Percentiles rank a stretch among this genome's conserved stretches.
Evolutionary conservation across 1,140 invertebrate species (phyloP).

Genomic region (Pristionchus pacificus): DNA sequence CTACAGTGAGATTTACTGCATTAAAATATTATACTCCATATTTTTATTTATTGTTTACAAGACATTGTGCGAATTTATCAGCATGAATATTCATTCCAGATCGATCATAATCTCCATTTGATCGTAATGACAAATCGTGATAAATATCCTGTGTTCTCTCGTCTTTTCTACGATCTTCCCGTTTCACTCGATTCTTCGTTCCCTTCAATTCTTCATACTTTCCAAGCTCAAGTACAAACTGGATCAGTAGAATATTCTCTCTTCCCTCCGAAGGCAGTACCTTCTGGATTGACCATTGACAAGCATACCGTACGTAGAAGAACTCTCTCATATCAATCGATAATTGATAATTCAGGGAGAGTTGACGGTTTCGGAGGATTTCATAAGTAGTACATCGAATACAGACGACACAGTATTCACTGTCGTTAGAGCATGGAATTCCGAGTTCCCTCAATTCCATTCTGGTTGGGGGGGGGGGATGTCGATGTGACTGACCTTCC

Average conservation of each 20-base stretch:
- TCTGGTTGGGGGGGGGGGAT: constrained; percentile 40
- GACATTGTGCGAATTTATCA: too few relatives aligned
- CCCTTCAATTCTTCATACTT: constrained; percentile 22
- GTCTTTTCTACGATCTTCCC: constrained; percentile 15
- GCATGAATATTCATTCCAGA: too few relatives aligned
- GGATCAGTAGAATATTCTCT: constrained; percentile 32
- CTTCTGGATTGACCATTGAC: constrained; percentile 36
- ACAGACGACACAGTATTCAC: constrained; percentile 38
- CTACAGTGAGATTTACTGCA: neutral
- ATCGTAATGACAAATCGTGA: too few relatives aligned
- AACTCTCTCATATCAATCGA: too few relatives aligned
- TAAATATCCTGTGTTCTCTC: too few relatives aligned
- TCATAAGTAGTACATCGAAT: constrained; percentile 20
- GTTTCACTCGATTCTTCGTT: constrained; percentile 12
- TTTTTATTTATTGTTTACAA: too few relatives aligned
- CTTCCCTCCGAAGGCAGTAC: constrained; percentile 14
- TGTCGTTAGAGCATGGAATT: constrained; percentile 50
- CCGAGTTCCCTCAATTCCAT: constrained; percentile 41
- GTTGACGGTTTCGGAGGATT: too few relatives aligned
- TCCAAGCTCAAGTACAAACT: constrained; percentile 20
- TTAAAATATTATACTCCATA: too few relatives aligned
- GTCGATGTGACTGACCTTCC: neutral
- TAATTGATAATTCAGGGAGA: neutral
- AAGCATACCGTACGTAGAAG: too few relatives aligned
- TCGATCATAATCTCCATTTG: too few relatives aligned